Evolutionary conservation across 2,113 vertebrate genomes (phyloP).

Genomic region (Crocuta crocuta): DNA sequence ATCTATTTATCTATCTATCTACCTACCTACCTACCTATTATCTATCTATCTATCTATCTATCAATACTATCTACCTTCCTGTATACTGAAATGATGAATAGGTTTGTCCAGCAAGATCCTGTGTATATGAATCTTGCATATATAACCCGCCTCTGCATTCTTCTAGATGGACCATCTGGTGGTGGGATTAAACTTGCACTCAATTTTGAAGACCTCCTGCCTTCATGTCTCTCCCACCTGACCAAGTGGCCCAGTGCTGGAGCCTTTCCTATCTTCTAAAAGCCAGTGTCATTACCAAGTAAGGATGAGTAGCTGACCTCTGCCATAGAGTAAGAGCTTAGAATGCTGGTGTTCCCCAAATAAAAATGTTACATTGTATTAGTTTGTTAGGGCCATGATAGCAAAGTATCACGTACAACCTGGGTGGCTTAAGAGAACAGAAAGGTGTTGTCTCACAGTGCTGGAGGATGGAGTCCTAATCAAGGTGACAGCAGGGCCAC

Average conservation of each 20-base stretch:
- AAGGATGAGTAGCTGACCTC: neutral
- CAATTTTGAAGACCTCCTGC: too few species aligned
- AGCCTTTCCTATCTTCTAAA: neutral
- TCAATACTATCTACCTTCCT: neutral
- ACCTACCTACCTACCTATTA: too few species aligned
- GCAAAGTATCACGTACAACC: neutral
- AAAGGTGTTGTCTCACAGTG: neutral
- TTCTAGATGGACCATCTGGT: too few species aligned
- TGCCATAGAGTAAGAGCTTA: neutral
- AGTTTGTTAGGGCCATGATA: neutral
- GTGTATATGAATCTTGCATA: fast-evolving
- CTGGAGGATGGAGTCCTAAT: neutral
- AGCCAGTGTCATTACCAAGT: neutral
- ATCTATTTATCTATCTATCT: too few species aligned
- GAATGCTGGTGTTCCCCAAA: neutral
- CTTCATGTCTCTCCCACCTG: neutral
- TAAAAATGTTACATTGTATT: neutral
- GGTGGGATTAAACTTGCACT: too few species aligned
- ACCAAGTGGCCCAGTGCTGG: neutral
- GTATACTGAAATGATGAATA: neutral
- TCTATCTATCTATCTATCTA: too few species aligned
- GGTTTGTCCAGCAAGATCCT: neutral
- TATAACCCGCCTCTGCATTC: neutral
- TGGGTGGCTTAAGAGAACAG: neutral
- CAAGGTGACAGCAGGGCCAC: neutral